Conservation (phyloP, 2,113 vertebrate genomes). For the Lophura nycthemera region DNA sequence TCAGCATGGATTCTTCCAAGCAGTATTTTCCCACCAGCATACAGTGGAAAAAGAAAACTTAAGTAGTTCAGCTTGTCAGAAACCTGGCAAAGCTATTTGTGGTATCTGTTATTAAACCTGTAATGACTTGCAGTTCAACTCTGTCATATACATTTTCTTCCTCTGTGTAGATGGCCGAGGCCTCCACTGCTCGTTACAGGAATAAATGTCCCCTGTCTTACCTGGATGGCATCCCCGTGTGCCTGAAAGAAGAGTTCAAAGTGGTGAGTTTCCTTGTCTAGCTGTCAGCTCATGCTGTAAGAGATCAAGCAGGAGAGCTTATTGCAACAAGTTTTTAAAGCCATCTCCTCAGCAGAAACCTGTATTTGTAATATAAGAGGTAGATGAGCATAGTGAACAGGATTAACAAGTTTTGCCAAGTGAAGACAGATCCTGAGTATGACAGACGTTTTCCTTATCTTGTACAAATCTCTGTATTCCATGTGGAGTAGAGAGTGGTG, state of each 20-base stretch:
- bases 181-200: slow-evolving; percentile 69
- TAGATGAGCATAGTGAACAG: background rate
- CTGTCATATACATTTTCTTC: background rate
- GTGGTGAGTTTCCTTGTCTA: slow-evolving; percentile 61
- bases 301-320: background rate
- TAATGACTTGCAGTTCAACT: slow-evolving; percentile 13
- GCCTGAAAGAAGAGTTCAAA: slow-evolving; percentile 75
- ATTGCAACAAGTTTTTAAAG: background rate
- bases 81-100: background rate
- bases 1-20: background rate
- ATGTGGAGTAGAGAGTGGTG: rapidly evolving
- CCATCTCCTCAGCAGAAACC: background rate
- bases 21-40: background rate
- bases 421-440: background rate
- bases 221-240: slow-evolving; percentile 77
- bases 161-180: slow-evolving; percentile 73
- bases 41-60: slow-evolving; percentile 20
- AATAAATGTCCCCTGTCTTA: slow-evolving; percentile 63
- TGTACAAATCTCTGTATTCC: background rate
- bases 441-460: background rate
- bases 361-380: background rate
- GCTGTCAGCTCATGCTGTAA: background rate
- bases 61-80: background rate
- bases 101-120: background rate
- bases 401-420: background rate